Conservation (phyloP, 2,113 vertebrate species). For the Prinia subflava region DNA sequence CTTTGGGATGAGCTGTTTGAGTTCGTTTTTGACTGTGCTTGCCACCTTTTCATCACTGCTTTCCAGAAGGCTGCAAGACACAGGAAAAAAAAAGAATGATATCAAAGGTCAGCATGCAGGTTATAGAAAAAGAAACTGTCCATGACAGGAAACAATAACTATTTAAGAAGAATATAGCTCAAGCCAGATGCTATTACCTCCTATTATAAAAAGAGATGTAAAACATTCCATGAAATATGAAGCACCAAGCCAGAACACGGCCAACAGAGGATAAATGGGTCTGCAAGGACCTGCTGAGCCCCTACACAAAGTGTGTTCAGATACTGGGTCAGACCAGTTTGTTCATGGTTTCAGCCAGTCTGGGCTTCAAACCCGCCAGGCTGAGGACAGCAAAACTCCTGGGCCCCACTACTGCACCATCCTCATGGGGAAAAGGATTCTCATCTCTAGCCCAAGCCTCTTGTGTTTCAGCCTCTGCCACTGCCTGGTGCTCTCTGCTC, state of each 20-base stretch:
- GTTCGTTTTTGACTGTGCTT: slow-evolving; percentile 76
- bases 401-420: background rate
- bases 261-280: background rate
- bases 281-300: background rate
- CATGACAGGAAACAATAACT: background rate
- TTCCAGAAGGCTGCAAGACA: slow-evolving; percentile 82
- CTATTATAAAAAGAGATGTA: background rate
- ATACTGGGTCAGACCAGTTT: background rate
- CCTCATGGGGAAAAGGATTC: background rate
- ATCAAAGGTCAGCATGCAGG: background rate
- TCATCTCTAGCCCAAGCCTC: background rate
- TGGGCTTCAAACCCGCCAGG: background rate
- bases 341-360: background rate
- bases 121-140: background rate
- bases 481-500: background rate
- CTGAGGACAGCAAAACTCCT: background rate
- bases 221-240: background rate
- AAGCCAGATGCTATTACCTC: background rate
- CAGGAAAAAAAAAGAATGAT: background rate
- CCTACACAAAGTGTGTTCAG: background rate
- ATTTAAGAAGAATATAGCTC: background rate
- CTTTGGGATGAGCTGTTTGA: slow-evolving; percentile 77
- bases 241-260: background rate
- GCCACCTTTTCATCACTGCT: slow-evolving; percentile 77
- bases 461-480: background rate